Evolutionary conservation across 64 coral and sea anemone genomes (phyloP), one percentile per base, ranked within the genome.

Genomic region (Montipora capricornis): DNA sequence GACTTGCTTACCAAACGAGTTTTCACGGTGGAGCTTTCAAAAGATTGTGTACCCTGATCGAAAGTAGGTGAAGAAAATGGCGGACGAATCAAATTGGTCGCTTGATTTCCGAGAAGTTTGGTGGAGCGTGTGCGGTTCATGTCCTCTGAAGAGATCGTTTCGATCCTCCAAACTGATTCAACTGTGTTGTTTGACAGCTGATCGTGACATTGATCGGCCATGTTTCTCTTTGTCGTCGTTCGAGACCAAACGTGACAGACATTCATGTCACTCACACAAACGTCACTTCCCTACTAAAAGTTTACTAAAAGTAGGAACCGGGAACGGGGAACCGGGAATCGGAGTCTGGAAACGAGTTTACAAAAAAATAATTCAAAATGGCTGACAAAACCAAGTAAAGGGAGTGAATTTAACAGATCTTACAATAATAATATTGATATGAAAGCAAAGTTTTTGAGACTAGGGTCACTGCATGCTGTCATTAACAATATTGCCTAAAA

Each of bases 1-100:
- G 84, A 49, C 80, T 96, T 99, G 69, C 78, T 76, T 9, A 99
- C 89, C 49, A 99, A 88, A 75, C 98, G 93, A 49, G 52, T 87
- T 71, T 90, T 94, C 76, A 44, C 37, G 37, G 37, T 87, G 5
- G 76, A 64, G 51, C 76, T 66, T 50, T 73, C 47, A 64, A 45
- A 17, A 68, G 16, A 64, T 2, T 58, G 81, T 17, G 45, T 71
- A 44, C 53, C 64, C 2, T 52, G 17, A 86, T 52, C 66, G 45
- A 86, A 71, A 13, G 82, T 86, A 15, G 82, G 82, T 20, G 82
- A 86, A 4, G 82, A 29, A 86, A 29, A 71, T 22, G 81, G 62
- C 17, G 82, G 17, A 10, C 71, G 66, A 14, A 86, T 9, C 2
- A 59, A 71, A 51, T 20, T 50, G 17, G 82, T 12, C 9, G 45